Percentiles rank a stretch among this genome's conserved stretches.
These are phyloP conservation scores for Xanthia icteritia DNA, from an alignment of 2,888 invertebrate species.

Conservation along the genomic window DNA sequence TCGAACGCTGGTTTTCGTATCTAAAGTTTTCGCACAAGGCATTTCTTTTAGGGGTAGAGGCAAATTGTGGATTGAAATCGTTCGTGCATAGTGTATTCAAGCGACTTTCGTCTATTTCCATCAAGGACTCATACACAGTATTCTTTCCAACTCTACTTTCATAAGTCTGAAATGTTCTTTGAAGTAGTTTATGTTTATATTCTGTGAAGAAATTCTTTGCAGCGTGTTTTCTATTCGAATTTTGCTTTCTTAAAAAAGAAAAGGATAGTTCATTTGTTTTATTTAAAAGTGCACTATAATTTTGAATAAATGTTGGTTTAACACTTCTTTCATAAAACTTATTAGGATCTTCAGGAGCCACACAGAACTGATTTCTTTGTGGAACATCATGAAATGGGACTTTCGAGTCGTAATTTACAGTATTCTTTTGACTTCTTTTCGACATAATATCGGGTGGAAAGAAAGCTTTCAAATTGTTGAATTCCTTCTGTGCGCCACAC, in stretches of 20 bases:
- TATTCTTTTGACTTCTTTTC: conserved; percentile 15
- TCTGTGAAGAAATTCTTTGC: neutral
- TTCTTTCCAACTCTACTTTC: conserved; percentile 7
- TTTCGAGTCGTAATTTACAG: neutral
- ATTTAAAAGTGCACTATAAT: neutral
- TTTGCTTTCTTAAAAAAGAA: conserved; percentile 66
- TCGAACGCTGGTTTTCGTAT: conserved; percentile 29
- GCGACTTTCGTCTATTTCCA: conserved; percentile 13
- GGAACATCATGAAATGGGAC: conserved; percentile 8
- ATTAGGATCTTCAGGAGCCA: neutral
- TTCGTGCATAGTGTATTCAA: conserved; percentile 36
- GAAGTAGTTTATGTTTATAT: conserved; percentile 18
- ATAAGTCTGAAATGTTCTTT: conserved; percentile 26
- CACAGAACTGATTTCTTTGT: conserved; percentile 20
- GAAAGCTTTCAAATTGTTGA: conserved; percentile 42
- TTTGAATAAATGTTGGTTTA: neutral
- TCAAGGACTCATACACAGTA: conserved; percentile 8
- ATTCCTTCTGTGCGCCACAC: conserved; percentile 63
- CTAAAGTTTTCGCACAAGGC: conserved; percentile 16
- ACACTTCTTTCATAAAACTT: neutral
- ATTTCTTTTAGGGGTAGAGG: conserved; percentile 78
- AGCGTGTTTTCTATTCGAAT: conserved; percentile 9
- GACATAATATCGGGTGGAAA: conserved; percentile 15
- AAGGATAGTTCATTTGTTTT: conserved; percentile 66
- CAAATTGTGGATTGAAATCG: conserved; percentile 75